Base-by-base conservation (phyloP, 2,113 vertebrate genomes). In the Cyprinus carpio region DNA sequence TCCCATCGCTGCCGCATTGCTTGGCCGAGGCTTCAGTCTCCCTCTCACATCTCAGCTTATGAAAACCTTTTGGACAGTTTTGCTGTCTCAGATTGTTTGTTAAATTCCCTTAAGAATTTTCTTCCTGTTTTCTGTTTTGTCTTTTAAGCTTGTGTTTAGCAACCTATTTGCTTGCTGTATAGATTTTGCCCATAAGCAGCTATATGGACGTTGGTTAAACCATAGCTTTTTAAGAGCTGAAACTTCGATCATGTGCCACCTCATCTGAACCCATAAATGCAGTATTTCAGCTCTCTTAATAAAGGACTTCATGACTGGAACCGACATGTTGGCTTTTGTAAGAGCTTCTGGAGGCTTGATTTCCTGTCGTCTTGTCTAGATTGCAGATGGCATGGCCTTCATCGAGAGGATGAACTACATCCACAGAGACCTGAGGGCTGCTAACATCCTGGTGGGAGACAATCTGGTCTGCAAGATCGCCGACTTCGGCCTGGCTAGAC, bases 361-460 rank as follows among this genome's bases (percentile, higher is more conserved):
- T 78, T 15, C 20, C 69, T 23, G 71, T 85, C 20, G 29, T 75
- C 60, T 51, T 15, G 20, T 81, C 15, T 93, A 99, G 98, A 98
- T 99, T 92, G 96, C 98, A 85, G 98, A 99, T 90, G 98, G 98
- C 75, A 99, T 99, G 98, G 98, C 98, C 75, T 99, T 99, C 93
- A 99, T 99, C 86, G 98, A 99, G 95, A 96, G 98, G 93, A 99
- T 99, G 98, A 99, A 99, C 94, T 99, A 99, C 94, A 99, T 99
- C 92, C 98, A 99, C 92, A 94, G 98, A 93, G 98, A 99, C 92
- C 96, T 99, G 91, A 95, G 98, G 86, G 98, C 97, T 81, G 98
- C 98, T 91, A 99, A 99, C 93, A 99, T 99, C 87, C 95, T 99
- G 89, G 98, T 99, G 85, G 97, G 96, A 75, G 97, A 99, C 92